Evolutionary conservation across 2,113 vertebrate genomes (phyloP), one percentile per base, ranked within the genome.

Genomic region (Empidonax traillii): DNA sequence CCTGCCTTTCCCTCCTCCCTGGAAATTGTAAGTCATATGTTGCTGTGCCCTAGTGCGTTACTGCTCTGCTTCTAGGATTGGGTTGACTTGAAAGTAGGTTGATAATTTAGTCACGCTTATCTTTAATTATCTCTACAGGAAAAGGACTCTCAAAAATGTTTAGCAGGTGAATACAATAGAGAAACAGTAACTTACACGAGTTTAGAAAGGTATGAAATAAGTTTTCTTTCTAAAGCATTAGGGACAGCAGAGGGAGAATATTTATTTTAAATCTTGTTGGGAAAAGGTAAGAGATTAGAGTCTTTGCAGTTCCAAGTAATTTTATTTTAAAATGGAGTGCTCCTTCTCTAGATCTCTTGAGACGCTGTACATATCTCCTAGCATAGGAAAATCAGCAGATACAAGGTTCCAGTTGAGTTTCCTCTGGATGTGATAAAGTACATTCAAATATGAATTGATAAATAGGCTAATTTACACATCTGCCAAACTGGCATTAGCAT

Each of bases 381-480:
- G 44, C 61, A 47, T 2, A 65, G 69, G 69, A 89, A 94, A 95
- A 94, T 85, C 65, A 91, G 74, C 88, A 87, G 53, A 82, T 84
- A 61, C 35, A 89, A 72, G 59, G 73, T 89, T 94, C 69, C 91
- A 78, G 65, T 81, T 87, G 69, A 87, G 52, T 90, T 96, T 96
- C 61, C 76, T 33, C 47, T 90, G 61, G 56, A 92, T 89, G 33
- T 67, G 68, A 88, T 89, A 76, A 84, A 90, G 84, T 87, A 65
- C 37, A 51, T 92, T 92, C 80, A 89, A 96, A 89, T 94, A 81
- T 47, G 69, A 68, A 89, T 83, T 95, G 93, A 94, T 91, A 94
- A 94, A 95, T 65, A 83, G 56, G 56, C 80, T 94, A 78, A 94
- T 93, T 95, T 94, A 90, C 87, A 89, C 91, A 94, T 92, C 91